These are phyloP conservation scores for Diadophis punctatus DNA, from an alignment of 2,113 vertebrate genomes.

Conservation along the genomic window DNA sequence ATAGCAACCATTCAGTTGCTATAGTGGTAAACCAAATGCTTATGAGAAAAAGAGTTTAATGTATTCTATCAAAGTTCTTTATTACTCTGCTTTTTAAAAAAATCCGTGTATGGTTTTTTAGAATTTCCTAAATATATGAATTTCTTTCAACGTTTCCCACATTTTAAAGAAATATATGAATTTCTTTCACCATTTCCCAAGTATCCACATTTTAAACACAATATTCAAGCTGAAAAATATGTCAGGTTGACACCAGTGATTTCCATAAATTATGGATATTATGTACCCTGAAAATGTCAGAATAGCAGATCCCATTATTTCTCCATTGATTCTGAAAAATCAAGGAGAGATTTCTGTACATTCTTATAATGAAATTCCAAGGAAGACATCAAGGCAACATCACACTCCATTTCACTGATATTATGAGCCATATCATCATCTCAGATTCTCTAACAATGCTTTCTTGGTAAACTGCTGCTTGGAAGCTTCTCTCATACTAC, in stretches of 20 bases:
- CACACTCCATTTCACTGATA: neutral
- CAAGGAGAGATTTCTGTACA: neutral
- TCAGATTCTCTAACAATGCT: neutral
- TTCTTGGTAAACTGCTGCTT: neutral
- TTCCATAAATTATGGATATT: neutral
- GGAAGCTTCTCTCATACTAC: neutral
- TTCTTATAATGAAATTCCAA: neutral
- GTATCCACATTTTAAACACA: neutral
- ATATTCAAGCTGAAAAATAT: neutral
- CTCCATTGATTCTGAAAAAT: no score
- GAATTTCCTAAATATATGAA: neutral
- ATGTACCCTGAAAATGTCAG: no score
- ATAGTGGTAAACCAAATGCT: neutral
- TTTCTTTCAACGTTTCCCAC: neutral
- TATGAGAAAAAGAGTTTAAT: neutral
- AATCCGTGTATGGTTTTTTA: neutral
- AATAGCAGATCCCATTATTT: no score
- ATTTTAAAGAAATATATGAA: no score
- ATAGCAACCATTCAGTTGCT: neutral
- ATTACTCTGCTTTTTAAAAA: neutral
- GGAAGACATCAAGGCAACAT: no score
- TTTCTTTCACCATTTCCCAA: neutral
- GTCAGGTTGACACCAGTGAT: neutral
- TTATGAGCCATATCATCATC: neutral
- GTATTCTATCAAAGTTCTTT: neutral